Evolutionary conservation across 2,888 invertebrate genomes (phyloP).

Genomic region (Tetheella fluctuosa): DNA sequence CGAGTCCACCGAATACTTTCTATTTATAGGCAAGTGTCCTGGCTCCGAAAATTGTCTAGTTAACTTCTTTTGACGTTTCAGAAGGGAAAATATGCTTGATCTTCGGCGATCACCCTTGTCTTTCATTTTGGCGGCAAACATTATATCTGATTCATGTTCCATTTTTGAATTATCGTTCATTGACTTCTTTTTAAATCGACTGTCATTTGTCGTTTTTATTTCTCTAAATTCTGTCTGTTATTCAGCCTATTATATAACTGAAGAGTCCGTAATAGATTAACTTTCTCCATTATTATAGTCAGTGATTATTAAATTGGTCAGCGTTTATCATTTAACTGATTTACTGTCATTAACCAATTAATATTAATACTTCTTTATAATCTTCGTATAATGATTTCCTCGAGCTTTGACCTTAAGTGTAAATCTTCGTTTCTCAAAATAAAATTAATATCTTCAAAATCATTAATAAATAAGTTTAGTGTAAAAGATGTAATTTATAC

Average conservation of each 20-base stretch:
- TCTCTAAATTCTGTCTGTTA: background rate
- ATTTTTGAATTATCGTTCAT: slow-evolving; percentile 28
- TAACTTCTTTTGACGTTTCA: slow-evolving; percentile 67
- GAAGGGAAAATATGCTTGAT: slow-evolving; percentile 69
- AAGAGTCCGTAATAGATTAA: background rate
- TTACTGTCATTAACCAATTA: background rate
- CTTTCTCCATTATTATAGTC: background rate
- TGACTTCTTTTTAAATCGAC: background rate
- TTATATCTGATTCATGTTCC: slow-evolving; percentile 54
- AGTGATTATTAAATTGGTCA: background rate
- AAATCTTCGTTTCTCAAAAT: too few species aligned
- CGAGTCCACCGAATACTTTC: slow-evolving; percentile 72
- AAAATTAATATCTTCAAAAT: too few species aligned
- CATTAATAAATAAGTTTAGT: too few species aligned
- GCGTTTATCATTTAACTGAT: background rate
- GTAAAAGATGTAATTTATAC: too few species aligned
- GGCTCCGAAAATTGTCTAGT: slow-evolving; percentile 68
- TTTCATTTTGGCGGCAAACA: slow-evolving; percentile 51
- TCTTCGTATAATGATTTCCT: too few species aligned
- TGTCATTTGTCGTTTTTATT: background rate
- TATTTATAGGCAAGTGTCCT: slow-evolving; percentile 37
- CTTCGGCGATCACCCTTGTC: slow-evolving; percentile 60
- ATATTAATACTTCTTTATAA: too few species aligned
- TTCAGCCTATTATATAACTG: background rate
- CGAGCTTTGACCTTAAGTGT: too few species aligned